A percentile compares a stretch with the other conserved stretches of the same genome.
These are phyloP conservation scores for Brachionus paranguensis DNA, from an alignment of 1,140 invertebrate genomes.

Conservation along the genomic window DNA sequence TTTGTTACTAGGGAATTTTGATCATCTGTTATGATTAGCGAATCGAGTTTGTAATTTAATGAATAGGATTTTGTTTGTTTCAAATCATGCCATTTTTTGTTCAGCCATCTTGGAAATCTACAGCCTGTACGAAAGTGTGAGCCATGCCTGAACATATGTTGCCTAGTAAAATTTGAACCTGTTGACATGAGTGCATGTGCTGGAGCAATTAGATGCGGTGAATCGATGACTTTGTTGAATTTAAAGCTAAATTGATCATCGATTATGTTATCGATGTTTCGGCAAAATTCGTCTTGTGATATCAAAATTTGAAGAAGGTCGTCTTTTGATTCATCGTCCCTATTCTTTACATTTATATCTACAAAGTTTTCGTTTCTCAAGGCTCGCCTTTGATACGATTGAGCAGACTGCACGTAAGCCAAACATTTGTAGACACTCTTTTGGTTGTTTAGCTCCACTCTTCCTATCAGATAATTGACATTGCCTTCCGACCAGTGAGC, in stretches of 20 bases:
- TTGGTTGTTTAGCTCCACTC: background rate
- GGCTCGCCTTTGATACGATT: background rate
- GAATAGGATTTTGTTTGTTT: constrained; percentile 28
- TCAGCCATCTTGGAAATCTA: constrained; percentile 29
- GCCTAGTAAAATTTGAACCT: background rate
- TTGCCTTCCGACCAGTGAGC: constrained; percentile 29
- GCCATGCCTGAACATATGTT: background rate
- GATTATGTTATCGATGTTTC: constrained; percentile 24
- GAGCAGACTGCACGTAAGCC: background rate
- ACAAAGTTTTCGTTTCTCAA: background rate
- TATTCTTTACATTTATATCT: background rate
- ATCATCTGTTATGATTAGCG: background rate
- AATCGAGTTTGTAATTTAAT: constrained; percentile 17
- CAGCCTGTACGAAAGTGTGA: background rate
- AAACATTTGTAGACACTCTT: constrained; percentile 12
- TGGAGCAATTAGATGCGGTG: background rate
- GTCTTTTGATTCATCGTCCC: background rate
- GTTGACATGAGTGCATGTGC: background rate
- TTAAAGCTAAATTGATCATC: constrained; percentile 34
- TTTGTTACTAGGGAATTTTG: constrained; percentile 14
- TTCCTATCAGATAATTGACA: constrained; percentile 26
- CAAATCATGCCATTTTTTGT: constrained; percentile 34
- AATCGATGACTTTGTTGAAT: constrained; percentile 10
- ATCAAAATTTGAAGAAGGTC: background rate
- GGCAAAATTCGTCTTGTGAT: constrained; percentile 34